Percentiles rank a stretch among this genome's conserved stretches.
These are phyloP conservation scores for Pollenia angustigena DNA, from an alignment of 2,888 invertebrate genomes.

Conservation along the genomic window DNA sequence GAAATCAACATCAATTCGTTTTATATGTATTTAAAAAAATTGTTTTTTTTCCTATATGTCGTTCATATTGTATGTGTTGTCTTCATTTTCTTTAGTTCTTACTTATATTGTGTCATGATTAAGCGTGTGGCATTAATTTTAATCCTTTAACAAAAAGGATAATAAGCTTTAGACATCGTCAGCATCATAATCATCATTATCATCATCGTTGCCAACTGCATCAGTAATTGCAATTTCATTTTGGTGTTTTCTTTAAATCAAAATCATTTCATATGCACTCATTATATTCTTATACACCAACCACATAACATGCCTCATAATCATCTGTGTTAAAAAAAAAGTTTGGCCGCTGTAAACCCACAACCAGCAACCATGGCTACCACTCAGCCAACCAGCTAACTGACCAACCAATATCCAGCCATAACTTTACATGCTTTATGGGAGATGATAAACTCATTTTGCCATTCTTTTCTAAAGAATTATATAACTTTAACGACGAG, in stretches of 20 bases:
- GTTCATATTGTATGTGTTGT: constrained; percentile 55
- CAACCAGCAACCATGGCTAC: constrained; percentile 24
- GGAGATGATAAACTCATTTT: constrained; percentile 71
- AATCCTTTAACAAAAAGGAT: constrained; percentile 74
- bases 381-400: constrained; percentile 41
- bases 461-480: constrained; percentile 65
- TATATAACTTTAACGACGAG: constrained; percentile 37
- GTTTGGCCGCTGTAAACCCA: not conserved
- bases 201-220: not conserved
- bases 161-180: constrained; percentile 73
- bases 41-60: constrained; percentile 33
- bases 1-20: constrained; percentile 44
- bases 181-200: constrained; percentile 39
- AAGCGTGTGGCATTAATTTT: constrained; percentile 74
- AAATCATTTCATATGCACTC: constrained; percentile 60
- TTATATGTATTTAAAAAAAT: constrained; percentile 2
- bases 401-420: constrained; percentile 51
- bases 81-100: constrained; percentile 71
- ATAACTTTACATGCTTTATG: constrained; percentile 67
- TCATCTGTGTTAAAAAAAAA: constrained; percentile 6
- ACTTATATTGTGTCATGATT: constrained; percentile 73
- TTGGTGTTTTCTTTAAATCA: constrained; percentile 38
- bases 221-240: constrained; percentile 35
- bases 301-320: constrained; percentile 57
- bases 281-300: constrained; percentile 21